Evolutionary conservation across 2,113 vertebrate species (phyloP).

Genomic region (Pollachius pollachius): DNA sequence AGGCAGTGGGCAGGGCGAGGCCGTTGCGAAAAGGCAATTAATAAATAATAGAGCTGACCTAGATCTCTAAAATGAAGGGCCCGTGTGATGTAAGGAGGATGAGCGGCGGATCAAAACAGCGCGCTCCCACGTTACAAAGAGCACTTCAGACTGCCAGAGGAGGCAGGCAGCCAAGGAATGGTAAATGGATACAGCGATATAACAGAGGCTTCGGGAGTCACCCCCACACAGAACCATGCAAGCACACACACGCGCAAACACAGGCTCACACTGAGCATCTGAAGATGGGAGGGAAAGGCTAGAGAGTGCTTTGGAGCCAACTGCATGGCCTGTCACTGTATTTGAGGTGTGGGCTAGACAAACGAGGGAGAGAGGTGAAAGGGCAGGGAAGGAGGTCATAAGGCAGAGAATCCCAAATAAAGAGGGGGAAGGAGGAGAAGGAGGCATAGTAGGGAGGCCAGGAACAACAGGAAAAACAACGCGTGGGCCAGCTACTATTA

Average conservation of each 20-base stretch:
- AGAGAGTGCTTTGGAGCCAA: background rate
- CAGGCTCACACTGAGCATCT: conserved; percentile 17
- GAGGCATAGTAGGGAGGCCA: conserved; percentile 24
- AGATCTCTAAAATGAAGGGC: conserved; percentile 57
- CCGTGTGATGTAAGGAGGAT: conserved; percentile 38
- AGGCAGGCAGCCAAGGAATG: conserved; percentile 45
- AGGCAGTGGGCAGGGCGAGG: conserved; percentile 34
- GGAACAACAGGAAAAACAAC: conserved; percentile 33
- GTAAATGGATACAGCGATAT: conserved; percentile 56
- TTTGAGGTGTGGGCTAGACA: background rate
- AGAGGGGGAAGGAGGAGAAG: conserved; percentile 21
- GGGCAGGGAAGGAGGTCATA: background rate
- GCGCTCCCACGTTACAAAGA: conserved; percentile 45
- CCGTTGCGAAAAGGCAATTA: conserved; percentile 63
- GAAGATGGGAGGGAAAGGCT: conserved; percentile 29
- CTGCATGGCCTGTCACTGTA: background rate
- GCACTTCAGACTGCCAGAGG: conserved; percentile 42
- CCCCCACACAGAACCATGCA: background rate
- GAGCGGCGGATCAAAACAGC: conserved; percentile 47
- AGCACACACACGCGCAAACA: background rate
- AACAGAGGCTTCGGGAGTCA: conserved; percentile 12
- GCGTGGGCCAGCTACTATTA: conserved; percentile 32
- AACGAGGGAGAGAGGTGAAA: background rate
- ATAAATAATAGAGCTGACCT: conserved; percentile 71
- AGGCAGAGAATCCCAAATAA: conserved; percentile 25